Base-by-base conservation (phyloP, 2,888 invertebrate species). In the Mesorhabditis spiculigera region DNA sequence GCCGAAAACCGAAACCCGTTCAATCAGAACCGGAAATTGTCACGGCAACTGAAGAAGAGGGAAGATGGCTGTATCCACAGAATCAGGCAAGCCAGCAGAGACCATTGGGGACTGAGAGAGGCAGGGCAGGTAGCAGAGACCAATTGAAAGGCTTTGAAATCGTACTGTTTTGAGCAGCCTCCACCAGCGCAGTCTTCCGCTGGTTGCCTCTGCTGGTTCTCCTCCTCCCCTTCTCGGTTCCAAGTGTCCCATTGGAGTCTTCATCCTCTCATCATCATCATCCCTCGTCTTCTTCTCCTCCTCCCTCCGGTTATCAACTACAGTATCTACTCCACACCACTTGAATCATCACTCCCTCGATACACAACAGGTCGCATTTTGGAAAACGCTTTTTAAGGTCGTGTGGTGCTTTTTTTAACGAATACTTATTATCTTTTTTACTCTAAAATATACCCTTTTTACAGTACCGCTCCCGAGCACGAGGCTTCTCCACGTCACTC, bases 51-150 rank as follows among this genome's bases (percentile, higher is more conserved):
- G 68, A 70, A 10, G 74, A 76, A 61, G 78, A 78, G 44, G 70
- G 75, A 13, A 71, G 73, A 67, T 78, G 78, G 78, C 71, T 78
- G 6, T 78, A 78, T 67, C 78, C 78, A 8, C 73, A 74, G 3
- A 78, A 75, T 5, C 74, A 71, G 63, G 65, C 16, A n/a, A 41
- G 45, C n/a, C 10, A 50, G 8, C 8, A 50, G 58, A 50, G 28
- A 28, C 28, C 28, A 28, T 28, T 28, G 28, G 28, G 28, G 28
- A 28, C 3, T 28, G 28, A 50, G 8, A 50, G n/a, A 50, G 58
- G 58, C 1, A 50, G 1, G 58, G 10, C 58, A 13, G n/a, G 10
- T 50, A 50, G 28, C 28, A 28, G 28, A 28, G 28, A 28, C 28
- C 28, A 28, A 1, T 28, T 28, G n/a, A n/a, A n/a, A n/a, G n/a